These are phyloP conservation scores for Drosophila subobscura DNA, from an alignment of 1,140 invertebrate genomes.

Conservation along the genomic window DNA sequence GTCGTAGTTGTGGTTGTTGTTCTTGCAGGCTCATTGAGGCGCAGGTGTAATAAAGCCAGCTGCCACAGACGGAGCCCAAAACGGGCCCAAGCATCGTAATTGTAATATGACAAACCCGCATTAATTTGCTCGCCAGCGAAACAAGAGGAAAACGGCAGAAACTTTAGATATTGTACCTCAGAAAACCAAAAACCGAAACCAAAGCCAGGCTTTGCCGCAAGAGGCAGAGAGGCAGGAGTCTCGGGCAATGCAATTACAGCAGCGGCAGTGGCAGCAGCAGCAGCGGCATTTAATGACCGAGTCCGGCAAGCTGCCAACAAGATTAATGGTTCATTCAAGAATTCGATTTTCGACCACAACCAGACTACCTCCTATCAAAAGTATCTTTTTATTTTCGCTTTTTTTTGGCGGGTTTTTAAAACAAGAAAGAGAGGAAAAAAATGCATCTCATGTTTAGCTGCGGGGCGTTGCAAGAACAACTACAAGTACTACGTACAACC, in stretches of 20 bases:
- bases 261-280: conserved; percentile 40
- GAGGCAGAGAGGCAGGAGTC: conserved; percentile 13
- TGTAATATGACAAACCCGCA: conserved; percentile 74
- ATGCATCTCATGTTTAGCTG: conserved; percentile 54
- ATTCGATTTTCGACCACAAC: conserved; percentile 68
- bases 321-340: conserved; percentile 82
- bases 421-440: conserved; percentile 52
- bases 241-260: conserved; percentile 68
- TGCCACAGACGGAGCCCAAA: conserved; percentile 35
- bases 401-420: conserved; percentile 39
- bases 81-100: conserved; percentile 56
- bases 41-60: conserved; percentile 74
- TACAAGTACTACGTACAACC: conserved; percentile 25
- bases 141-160: conserved; percentile 32
- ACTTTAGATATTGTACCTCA: conserved; percentile 3
- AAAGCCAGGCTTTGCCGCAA: conserved; percentile 1
- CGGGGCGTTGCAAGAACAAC: conserved; percentile 57
- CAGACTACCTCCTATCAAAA: conserved; percentile 57
- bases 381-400: conserved; percentile 37
- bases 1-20: conserved; percentile 12
- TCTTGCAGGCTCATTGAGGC: conserved; percentile 6
- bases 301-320: conserved; percentile 68
- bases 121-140: conserved; percentile 61
- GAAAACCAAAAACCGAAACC: conserved; percentile 26
- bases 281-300: conserved; percentile 70